phyloP scores from a whole-genome alignment of 2,888 invertebrate species.

The Agrotis ipsilon region DNA sequence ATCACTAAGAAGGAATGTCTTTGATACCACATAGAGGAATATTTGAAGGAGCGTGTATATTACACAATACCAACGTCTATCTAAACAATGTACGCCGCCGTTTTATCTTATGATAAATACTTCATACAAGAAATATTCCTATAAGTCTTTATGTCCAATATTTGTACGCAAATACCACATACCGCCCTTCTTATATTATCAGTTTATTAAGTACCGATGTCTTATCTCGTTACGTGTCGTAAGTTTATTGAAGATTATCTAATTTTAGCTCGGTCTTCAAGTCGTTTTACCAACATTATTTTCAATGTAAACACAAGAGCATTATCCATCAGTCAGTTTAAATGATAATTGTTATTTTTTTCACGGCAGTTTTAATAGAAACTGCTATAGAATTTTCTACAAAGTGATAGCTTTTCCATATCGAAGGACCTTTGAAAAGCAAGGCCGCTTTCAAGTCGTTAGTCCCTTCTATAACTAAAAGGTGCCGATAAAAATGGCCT shows the following conservation, averaged over 20 bases:
- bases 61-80: constrained; percentile 60
- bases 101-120: constrained; percentile 60
- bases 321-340: background rate
- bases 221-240: constrained; percentile 20
- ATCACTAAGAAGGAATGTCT: constrained; percentile 72
- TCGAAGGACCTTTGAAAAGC: constrained; percentile 6
- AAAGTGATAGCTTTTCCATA: constrained; percentile 7
- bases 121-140: constrained; percentile 47
- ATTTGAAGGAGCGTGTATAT: constrained; percentile 63
- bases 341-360: background rate
- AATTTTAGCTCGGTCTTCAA: constrained; percentile 1
- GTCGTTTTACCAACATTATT: constrained; percentile 11
- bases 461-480: constrained; percentile 11
- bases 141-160: constrained; percentile 45
- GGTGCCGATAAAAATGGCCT: constrained; percentile 22
- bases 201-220: constrained; percentile 55
- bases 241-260: background rate
- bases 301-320: background rate
- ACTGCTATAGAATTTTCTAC: background rate
- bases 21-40: constrained; percentile 73
- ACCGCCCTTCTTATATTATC: constrained; percentile 43
- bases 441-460: constrained; percentile 29
- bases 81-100: constrained; percentile 65
- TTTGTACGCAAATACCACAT: constrained; percentile 50
- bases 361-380: background rate